Evolutionary conservation across 2,113 vertebrate species (phyloP).

Genomic region (Falco punctatus): DNA sequence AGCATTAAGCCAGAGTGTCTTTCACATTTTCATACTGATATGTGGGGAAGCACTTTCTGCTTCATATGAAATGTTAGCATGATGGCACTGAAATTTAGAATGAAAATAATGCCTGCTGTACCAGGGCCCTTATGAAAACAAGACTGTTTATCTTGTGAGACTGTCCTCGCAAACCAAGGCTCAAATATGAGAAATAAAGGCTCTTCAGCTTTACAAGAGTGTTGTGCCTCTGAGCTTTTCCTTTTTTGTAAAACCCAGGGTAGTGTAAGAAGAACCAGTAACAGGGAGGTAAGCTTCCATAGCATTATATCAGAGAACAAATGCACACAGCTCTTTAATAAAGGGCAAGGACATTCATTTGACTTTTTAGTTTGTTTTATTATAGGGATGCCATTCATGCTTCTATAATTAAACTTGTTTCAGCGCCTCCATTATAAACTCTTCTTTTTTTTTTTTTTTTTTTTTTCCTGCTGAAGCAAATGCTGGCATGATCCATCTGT

Average conservation of each 20-base stretch:
- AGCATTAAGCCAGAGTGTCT: not conserved
- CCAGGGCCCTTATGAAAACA: not conserved
- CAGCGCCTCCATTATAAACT: not conserved
- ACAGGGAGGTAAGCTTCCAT: not conserved
- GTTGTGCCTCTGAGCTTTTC: not conserved
- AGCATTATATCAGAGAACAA: not conserved
- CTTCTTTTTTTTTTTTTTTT: not conserved
- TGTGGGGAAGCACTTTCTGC: constrained; percentile 39
- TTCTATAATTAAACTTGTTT: constrained; percentile 62
- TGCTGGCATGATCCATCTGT: constrained; percentile 23
- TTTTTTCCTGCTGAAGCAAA: constrained; percentile 3
- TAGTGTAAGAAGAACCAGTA: not conserved
- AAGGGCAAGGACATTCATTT: not conserved
- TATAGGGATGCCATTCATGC: constrained; percentile 28
- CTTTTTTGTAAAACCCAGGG: not conserved
- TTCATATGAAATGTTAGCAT: not conserved
- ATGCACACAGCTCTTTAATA: not conserved
- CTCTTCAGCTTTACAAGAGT: not conserved
- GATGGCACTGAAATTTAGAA: not conserved
- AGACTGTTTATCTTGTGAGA: constrained; percentile 38
- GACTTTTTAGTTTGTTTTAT: constrained; percentile 41
- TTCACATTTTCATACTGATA: constrained; percentile 7
- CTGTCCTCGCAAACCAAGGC: not conserved
- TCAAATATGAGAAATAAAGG: constrained; percentile 47
- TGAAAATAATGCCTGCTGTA: constrained; percentile 4